phyloP scores from a whole-genome alignment of 2,113 vertebrate species.

The Polyodon spathula region DNA sequence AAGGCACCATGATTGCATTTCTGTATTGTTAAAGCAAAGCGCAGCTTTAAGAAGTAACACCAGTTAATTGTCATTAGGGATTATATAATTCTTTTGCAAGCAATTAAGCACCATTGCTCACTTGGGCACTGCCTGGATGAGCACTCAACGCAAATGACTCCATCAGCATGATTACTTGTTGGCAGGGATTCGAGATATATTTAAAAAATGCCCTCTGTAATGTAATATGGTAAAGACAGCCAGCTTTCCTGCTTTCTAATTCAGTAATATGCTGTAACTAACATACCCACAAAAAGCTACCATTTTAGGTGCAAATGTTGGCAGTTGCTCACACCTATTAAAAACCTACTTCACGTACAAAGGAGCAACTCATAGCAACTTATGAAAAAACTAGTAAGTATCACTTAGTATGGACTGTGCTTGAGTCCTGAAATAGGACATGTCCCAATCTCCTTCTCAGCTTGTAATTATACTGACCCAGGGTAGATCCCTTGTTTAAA shows the following conservation, averaged over 20 bases:
- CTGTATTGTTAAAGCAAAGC: neutral
- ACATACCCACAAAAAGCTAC: too few relatives aligned
- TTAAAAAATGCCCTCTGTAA: neutral
- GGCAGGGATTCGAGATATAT: conserved; percentile 49
- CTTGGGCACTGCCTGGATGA: conserved; percentile 54
- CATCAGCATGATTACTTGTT: conserved; percentile 64
- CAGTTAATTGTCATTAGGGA: conserved; percentile 61
- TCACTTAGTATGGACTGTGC: too few relatives aligned
- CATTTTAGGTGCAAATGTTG: too few relatives aligned
- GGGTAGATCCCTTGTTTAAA: too few relatives aligned
- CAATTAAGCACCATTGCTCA: conserved; percentile 68
- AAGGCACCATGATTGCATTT: neutral
- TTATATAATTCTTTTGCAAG: conserved; percentile 56
- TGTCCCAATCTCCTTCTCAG: too few relatives aligned
- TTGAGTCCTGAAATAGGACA: too few relatives aligned
- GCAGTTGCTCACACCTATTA: too few relatives aligned
- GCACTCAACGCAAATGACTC: conserved; percentile 52
- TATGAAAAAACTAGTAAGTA: too few relatives aligned
- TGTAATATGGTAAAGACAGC: neutral
- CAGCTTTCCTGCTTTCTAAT: neutral
- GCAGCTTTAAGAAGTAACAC: conserved; percentile 24
- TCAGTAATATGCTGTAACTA: too few relatives aligned
- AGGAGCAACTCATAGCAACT: too few relatives aligned
- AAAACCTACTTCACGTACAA: too few relatives aligned
- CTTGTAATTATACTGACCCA: too few relatives aligned